A percentile compares a stretch with the other conserved stretches of the same genome.
Conservation (phyloP, 2,888 invertebrate genomes). For the Dusona sp. region DNA sequence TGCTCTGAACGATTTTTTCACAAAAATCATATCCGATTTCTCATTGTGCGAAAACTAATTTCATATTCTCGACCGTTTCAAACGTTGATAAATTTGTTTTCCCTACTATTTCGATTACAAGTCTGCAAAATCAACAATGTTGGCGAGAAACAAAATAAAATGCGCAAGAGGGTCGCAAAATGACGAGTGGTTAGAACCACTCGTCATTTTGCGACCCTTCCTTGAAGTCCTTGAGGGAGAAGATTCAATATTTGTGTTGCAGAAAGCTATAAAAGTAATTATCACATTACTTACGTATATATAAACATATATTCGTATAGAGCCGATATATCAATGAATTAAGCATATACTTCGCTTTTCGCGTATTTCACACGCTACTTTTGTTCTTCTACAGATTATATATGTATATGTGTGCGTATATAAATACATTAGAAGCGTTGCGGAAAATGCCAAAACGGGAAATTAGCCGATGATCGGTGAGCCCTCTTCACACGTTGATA, state of each 20-base stretch:
- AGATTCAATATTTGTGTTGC: constrained; percentile 44
- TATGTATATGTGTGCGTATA: not conserved
- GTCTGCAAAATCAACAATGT: constrained; percentile 10
- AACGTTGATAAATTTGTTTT: not conserved
- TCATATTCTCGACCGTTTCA: not conserved
- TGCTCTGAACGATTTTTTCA: not conserved
- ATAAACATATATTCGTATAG: not conserved
- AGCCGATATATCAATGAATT: constrained; percentile 25
- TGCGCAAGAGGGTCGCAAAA: not conserved
- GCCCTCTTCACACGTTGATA: constrained; percentile 20
- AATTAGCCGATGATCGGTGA: constrained; percentile 71
- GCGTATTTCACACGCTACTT: not conserved
- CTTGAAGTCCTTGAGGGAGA: constrained; percentile 22
- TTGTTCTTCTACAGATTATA: not conserved
- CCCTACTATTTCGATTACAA: not conserved
- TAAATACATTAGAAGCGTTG: not conserved
- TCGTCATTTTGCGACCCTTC: not conserved
- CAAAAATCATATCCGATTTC: not conserved
- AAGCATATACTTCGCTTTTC: not conserved
- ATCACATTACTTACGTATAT: not conserved
- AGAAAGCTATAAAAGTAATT: constrained; percentile 56
- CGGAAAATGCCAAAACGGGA: constrained; percentile 41
- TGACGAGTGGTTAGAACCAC: not conserved
- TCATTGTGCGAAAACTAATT: not conserved
- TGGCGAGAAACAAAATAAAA: not conserved